These are phyloP conservation scores for Nothocercus nigrocapillus DNA, from an alignment of 2,113 vertebrate species.

Conservation along the genomic window DNA sequence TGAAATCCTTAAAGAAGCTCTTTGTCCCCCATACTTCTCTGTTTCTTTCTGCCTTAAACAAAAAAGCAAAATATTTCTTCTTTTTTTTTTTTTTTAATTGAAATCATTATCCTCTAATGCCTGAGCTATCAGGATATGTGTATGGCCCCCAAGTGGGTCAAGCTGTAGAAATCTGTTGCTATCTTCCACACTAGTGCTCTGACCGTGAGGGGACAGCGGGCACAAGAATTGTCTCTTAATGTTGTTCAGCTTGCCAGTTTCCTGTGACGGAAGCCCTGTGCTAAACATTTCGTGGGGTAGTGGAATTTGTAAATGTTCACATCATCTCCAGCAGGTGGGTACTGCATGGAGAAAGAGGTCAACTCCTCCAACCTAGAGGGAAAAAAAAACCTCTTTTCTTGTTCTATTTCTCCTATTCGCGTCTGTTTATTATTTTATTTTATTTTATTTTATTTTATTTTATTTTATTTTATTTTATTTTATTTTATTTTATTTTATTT, in stretches of 20 bases:
- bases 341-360: not conserved
- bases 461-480: not conserved
- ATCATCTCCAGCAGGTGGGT: slow-evolving; percentile 11
- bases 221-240: not conserved
- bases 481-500: not conserved
- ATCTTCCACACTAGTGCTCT: not conserved
- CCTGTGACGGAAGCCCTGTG: not conserved
- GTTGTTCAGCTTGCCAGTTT: not conserved
- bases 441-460: not conserved
- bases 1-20: slow-evolving; percentile 63
- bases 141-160: not conserved
- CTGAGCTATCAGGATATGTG: not conserved
- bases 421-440: not conserved
- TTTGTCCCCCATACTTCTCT: slow-evolving; percentile 42
- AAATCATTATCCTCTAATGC: slow-evolving; percentile 57
- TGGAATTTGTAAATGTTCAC: not conserved
- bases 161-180: not conserved
- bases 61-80: slow-evolving; percentile 26
- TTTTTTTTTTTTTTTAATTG: not conserved
- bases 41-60: slow-evolving; percentile 50
- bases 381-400: not conserved
- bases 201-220: not conserved
- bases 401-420: not conserved
- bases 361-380: not conserved
- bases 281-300: not conserved